Conservation (phyloP, 2,113 vertebrate species). For the Copsychus sechellarum region DNA sequence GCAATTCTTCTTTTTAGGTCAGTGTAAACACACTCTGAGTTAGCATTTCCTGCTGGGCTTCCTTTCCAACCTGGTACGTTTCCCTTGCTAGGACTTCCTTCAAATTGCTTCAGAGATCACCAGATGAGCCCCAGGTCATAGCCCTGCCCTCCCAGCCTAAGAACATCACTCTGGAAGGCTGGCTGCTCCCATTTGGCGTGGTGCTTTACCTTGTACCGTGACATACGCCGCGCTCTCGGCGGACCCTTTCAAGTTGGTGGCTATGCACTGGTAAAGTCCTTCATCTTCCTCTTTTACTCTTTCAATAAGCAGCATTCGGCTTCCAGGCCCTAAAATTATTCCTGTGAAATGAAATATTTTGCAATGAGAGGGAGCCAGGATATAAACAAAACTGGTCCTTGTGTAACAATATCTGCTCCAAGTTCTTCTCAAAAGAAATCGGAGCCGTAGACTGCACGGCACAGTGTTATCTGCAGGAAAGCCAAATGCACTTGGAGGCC, state of each 20-base stretch:
- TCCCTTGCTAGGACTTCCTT: conserved; percentile 35
- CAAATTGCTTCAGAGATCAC: neutral
- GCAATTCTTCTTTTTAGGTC: conserved; percentile 53
- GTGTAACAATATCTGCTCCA: conserved; percentile 44
- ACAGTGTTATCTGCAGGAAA: neutral
- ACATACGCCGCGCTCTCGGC: conserved; percentile 86
- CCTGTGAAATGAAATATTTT: conserved; percentile 77
- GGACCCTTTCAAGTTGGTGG: conserved; percentile 86
- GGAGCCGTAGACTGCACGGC: neutral
- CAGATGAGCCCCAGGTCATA: neutral
- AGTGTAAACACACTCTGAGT: conserved; percentile 25
- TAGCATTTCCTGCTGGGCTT: conserved; percentile 64
- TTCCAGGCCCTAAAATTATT: conserved; percentile 84
- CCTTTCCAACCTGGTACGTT: conserved; percentile 49
- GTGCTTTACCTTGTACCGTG: conserved; percentile 84
- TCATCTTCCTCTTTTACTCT: conserved; percentile 89
- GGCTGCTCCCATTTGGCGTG: neutral
- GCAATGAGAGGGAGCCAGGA: conserved; percentile 46
- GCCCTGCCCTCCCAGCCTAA: neutral
- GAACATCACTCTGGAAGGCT: neutral
- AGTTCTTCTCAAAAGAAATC: conserved; percentile 10
- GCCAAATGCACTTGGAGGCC: neutral
- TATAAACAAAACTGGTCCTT: conserved; percentile 56
- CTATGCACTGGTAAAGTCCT: conserved; percentile 88
- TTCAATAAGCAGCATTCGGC: conserved; percentile 87